Evolutionary conservation across 2,113 vertebrate genomes (phyloP).

Genomic region (Penelope pileata): DNA sequence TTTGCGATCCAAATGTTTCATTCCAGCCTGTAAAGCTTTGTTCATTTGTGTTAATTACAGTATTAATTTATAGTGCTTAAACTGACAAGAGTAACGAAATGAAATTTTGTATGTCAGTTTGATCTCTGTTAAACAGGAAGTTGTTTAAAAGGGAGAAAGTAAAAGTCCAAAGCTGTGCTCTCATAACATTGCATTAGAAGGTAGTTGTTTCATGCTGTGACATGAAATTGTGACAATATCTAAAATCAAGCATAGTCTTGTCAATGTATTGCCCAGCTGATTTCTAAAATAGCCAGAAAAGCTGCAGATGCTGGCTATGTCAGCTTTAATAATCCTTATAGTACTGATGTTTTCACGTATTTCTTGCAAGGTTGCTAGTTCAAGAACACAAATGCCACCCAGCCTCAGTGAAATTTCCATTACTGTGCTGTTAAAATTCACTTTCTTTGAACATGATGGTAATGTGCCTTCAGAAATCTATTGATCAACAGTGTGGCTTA

Average conservation of each 20-base stretch:
- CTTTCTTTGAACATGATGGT: background rate
- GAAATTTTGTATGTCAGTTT: background rate
- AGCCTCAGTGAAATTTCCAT: background rate
- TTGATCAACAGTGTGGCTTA: background rate
- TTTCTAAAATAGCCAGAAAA: background rate
- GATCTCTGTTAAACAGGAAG: background rate
- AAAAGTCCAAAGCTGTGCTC: background rate
- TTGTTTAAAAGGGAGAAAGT: background rate
- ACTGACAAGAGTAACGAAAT: background rate
- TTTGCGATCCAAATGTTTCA: background rate
- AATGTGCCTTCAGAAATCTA: background rate
- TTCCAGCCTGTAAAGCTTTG: background rate
- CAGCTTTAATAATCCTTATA: background rate
- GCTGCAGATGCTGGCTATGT: background rate
- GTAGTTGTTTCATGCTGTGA: background rate
- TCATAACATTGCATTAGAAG: background rate
- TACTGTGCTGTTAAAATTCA: background rate
- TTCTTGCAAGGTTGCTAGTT: background rate
- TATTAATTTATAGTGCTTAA: background rate
- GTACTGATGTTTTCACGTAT: background rate
- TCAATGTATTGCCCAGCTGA: background rate
- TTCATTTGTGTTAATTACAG: background rate
- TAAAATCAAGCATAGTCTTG: background rate
- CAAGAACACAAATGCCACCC: background rate
- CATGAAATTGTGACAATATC: background rate